phyloP scores from a whole-genome alignment of 2,797 vertebrate genomes.

The Parotocinclus haroldoi region DNA sequence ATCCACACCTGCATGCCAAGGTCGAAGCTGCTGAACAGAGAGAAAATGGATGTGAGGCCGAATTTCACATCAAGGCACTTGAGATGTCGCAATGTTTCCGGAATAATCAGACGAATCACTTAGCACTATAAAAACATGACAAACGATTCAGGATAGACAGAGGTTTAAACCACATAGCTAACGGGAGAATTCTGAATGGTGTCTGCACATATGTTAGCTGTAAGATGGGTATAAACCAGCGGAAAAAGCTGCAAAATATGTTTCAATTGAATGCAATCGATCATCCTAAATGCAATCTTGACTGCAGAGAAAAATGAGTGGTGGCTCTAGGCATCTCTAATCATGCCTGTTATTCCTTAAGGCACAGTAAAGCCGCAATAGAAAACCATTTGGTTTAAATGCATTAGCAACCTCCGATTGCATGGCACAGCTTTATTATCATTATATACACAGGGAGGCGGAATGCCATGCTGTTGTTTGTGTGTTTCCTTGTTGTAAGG shows the following conservation, averaged over 20 bases:
- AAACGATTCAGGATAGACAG: slow-evolving; percentile 4
- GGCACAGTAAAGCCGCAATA: slow-evolving; percentile 32
- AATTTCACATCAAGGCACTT: slow-evolving; percentile 21
- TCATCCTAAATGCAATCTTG: slow-evolving; percentile 25
- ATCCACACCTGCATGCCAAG: slow-evolving; percentile 18
- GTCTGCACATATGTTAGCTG: slow-evolving; percentile 1
- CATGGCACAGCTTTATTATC: slow-evolving; percentile 24
- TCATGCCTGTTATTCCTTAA: slow-evolving; percentile 29
- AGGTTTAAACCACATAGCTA: slow-evolving; percentile 2
- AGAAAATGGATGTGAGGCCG: slow-evolving; percentile 19
- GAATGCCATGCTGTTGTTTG: slow-evolving; percentile 12
- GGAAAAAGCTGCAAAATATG: slow-evolving; percentile 3
- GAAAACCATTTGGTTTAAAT: slow-evolving; percentile 39
- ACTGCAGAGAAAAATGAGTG: slow-evolving; percentile 20
- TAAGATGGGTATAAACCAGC: too few species aligned
- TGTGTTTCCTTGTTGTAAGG: slow-evolving; percentile 7
- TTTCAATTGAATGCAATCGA: slow-evolving; percentile 8
- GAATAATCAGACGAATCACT: slow-evolving; percentile 25
- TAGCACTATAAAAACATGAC: slow-evolving; percentile 25
- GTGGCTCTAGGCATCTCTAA: slow-evolving; percentile 13
- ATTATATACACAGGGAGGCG: slow-evolving; percentile 6
- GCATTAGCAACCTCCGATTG: slow-evolving; percentile 21
- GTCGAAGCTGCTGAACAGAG: slow-evolving; percentile 16
- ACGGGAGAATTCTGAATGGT: background rate
- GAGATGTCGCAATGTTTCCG: slow-evolving; percentile 4